Percentiles rank a stretch among this genome's conserved stretches.
Conservation (phyloP, 2,888 invertebrate genomes). For the Agrilus mali region DNA sequence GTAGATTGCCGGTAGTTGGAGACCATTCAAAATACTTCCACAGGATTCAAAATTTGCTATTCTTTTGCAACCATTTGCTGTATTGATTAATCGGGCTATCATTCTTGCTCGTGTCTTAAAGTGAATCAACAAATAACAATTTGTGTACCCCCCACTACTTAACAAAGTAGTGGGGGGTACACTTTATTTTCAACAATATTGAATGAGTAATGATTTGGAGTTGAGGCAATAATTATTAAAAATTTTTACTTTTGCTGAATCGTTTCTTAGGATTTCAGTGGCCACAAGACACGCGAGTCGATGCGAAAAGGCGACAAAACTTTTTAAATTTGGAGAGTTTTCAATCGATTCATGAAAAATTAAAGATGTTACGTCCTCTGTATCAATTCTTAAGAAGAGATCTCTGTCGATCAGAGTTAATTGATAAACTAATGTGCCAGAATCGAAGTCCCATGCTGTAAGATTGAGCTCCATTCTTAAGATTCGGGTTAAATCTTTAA, state of each 20-base stretch:
- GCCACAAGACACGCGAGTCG: constrained; percentile 38
- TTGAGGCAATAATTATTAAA: too few species aligned
- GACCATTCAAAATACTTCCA: constrained; percentile 36
- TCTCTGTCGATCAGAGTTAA: constrained; percentile 41
- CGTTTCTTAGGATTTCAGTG: constrained; percentile 35
- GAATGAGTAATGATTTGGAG: too few species aligned
- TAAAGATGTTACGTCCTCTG: constrained; percentile 33
- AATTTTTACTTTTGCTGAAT: constrained; percentile 28
- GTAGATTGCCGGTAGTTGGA: constrained; percentile 41
- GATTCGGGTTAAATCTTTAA: constrained; percentile 30
- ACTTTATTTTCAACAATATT: not conserved
- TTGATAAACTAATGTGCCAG: constrained; percentile 38
- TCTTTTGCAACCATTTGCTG: constrained; percentile 39
- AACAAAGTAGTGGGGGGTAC: not conserved
- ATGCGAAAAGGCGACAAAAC: constrained; percentile 40
- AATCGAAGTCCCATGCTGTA: constrained; percentile 42
- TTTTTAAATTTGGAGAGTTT: constrained; percentile 38
- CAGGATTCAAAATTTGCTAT: constrained; percentile 42
- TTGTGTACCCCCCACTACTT: too few species aligned
- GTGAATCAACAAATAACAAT: too few species aligned
- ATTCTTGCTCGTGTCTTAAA: constrained; percentile 37
- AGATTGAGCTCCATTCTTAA: constrained; percentile 31
- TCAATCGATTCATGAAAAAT: constrained; percentile 34
- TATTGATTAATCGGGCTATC: constrained; percentile 40
- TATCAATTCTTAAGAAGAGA: constrained; percentile 37